These are phyloP conservation scores for Eriosoma lanigerum DNA, from an alignment of 1,140 invertebrate species.

Conservation along the genomic window DNA sequence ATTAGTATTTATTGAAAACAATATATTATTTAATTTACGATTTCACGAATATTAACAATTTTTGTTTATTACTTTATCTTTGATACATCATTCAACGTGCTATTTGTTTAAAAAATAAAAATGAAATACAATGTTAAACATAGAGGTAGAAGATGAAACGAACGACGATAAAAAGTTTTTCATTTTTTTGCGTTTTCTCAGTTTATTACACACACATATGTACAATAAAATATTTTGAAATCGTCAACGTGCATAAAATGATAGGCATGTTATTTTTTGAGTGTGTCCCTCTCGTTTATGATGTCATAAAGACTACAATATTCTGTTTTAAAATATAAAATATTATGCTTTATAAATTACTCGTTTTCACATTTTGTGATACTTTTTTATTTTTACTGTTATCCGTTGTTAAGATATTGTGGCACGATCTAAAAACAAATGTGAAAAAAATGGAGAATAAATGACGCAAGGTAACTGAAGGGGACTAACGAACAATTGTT, in stretches of 20 bases:
- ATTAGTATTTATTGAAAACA: background rate
- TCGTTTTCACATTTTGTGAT: background rate
- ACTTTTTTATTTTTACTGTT: background rate
- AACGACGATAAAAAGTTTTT: constrained; percentile 26
- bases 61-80: constrained; percentile 5
- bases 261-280: background rate
- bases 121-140: background rate
- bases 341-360: background rate
- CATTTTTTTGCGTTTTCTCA: background rate
- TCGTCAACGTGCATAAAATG: constrained; percentile 5
- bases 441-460: background rate
- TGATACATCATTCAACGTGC: background rate
- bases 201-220: constrained; percentile 10
- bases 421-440: background rate
- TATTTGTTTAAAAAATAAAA: constrained; percentile 1
- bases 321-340: background rate
- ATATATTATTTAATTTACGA: background rate
- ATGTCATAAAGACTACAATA: background rate
- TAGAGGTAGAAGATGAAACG: constrained; percentile 15
- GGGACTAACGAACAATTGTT: background rate
- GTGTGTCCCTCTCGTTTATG: background rate
- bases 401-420: background rate
- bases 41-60: background rate
- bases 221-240: constrained; percentile 17
- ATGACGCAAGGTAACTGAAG: too few relatives aligned